phyloP scores from a whole-genome alignment of 1,140 invertebrate species.

The Drosophila orosa region DNA sequence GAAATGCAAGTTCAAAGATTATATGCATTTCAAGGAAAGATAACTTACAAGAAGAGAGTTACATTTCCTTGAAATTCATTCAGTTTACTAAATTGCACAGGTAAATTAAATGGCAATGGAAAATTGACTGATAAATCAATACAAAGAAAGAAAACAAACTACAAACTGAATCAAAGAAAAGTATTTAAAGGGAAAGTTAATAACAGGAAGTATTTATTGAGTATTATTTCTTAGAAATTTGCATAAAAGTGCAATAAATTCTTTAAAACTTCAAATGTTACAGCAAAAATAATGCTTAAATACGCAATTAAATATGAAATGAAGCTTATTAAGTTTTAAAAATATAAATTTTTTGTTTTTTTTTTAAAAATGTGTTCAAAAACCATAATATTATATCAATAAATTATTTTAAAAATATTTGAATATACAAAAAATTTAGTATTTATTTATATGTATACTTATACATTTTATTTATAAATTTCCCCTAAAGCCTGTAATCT shows the following conservation, averaged over 20 bases:
- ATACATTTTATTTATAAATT: neutral
- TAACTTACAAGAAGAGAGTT: no score
- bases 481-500: neutral
- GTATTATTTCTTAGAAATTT: neutral
- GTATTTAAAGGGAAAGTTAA: neutral
- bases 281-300: no score
- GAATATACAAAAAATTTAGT: neutral
- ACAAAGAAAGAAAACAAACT: neutral
- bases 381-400: neutral
- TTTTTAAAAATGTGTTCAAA: neutral
- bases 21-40: neutral
- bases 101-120: neutral
- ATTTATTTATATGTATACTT: neutral
- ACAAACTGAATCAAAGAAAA: no score
- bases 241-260: accelerated
- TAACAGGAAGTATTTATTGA: neutral
- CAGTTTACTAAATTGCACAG: neutral
- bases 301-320: neutral
- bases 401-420: neutral
- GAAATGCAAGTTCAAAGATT: neutral
- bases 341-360: neutral
- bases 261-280: neutral
- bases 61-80: neutral
- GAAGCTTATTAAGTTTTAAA: neutral
- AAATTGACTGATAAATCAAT: neutral